Conservation (phyloP, 2,888 invertebrate genomes). For the Xylophagus ater region DNA sequence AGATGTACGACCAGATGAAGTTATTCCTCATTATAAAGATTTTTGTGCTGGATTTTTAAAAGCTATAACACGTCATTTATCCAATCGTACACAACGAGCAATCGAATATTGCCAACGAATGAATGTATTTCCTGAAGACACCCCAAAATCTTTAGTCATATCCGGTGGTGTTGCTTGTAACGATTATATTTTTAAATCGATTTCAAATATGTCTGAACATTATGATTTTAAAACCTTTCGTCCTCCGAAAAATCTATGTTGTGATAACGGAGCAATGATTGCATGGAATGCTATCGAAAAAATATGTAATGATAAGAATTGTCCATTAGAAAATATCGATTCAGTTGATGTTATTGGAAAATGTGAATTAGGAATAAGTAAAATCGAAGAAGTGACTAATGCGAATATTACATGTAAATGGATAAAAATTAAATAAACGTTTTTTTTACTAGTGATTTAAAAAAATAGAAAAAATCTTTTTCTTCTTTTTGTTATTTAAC, state of each 20-base stretch:
- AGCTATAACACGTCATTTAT: slow-evolving; percentile 63
- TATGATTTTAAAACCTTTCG: slow-evolving; percentile 55
- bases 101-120: slow-evolving; percentile 57
- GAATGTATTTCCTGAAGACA: slow-evolving; percentile 47
- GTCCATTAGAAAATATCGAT: slow-evolving; percentile 37
- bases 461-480: too few relatives aligned
- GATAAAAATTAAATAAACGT: slow-evolving; percentile 26
- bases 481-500: too few relatives aligned
- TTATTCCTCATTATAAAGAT: slow-evolving; percentile 66
- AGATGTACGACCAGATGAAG: slow-evolving; percentile 44
- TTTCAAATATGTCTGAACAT: slow-evolving; percentile 55
- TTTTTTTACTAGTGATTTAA: too few relatives aligned
- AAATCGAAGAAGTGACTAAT: slow-evolving; percentile 24
- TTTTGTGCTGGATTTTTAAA: slow-evolving; percentile 79
- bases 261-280: slow-evolving; percentile 98
- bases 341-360: slow-evolving; percentile 40
- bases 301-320: slow-evolving; percentile 19
- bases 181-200: slow-evolving; percentile 58
- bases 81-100: slow-evolving; percentile 71
- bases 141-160: slow-evolving; percentile 55
- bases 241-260: slow-evolving; percentile 78
- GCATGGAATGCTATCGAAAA: slow-evolving; percentile 96
- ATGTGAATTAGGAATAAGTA: slow-evolving; percentile 24
- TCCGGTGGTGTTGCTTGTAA: slow-evolving; percentile 98
- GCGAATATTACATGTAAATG: slow-evolving; percentile 34